A percentile compares a stretch with the other conserved stretches of the same genome.
Conservation (phyloP, 2,113 vertebrate genomes). For the Lichenostomus cassidix region DNA sequence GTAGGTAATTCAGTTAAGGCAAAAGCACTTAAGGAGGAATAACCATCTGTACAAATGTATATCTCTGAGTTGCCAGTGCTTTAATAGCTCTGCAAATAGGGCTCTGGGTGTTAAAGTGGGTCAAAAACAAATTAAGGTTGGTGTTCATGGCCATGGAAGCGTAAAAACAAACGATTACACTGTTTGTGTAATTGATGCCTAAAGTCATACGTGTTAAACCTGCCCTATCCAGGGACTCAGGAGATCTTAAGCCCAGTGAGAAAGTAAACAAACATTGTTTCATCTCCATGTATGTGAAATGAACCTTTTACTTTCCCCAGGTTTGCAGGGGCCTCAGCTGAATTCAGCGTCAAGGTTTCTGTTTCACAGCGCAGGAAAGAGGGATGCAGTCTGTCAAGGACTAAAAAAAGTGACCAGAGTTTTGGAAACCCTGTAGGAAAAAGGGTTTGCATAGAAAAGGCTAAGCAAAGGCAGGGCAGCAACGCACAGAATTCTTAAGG, state of each 20-base stretch:
- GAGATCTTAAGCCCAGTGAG: not conserved
- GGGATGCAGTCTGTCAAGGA: not conserved
- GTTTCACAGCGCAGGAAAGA: rapidly evolving
- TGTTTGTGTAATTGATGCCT: not conserved
- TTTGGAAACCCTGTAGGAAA: not conserved
- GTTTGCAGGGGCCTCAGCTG: not conserved
- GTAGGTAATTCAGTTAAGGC: not conserved
- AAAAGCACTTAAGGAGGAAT: not conserved
- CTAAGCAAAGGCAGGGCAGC: not conserved
- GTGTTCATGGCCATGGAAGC: not conserved
- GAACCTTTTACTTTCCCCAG: not conserved
- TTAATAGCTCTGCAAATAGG: not conserved
- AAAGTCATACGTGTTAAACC: not conserved
- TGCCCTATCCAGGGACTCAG: not conserved
- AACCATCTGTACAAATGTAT: not conserved
- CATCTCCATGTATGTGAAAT: not conserved
- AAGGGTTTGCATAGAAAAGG: not conserved
- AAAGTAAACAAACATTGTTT: not conserved
- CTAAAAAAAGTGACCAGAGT: not conserved
- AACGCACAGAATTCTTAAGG: not conserved
- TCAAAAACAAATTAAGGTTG: not conserved
- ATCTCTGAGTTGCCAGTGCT: not conserved
- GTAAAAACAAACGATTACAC: not conserved
- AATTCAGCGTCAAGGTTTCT: not conserved
- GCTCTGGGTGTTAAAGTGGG: not conserved